Conservation (phyloP, 2,797 vertebrate genomes). For the Sebastes trivittatus region DNA sequence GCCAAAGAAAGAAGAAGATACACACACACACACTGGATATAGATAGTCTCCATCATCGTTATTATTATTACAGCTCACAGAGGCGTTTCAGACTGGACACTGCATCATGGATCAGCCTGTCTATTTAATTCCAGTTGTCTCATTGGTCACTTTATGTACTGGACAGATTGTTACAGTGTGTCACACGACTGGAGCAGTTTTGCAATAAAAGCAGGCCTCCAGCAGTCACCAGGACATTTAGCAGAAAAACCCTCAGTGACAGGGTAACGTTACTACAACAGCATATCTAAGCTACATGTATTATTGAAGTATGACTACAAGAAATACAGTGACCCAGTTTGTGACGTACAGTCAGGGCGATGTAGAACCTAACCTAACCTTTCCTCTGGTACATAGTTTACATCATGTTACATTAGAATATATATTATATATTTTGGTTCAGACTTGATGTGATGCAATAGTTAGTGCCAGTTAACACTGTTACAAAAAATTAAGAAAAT, state of each 20-base stretch:
- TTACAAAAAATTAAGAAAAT: background rate
- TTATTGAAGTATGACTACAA: background rate
- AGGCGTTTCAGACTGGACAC: background rate
- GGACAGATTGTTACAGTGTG: background rate
- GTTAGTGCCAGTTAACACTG: background rate
- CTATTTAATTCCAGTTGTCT: background rate
- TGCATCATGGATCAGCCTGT: too few relatives aligned
- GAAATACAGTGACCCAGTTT: background rate
- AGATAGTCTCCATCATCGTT: background rate
- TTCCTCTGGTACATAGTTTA: background rate
- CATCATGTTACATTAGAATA: background rate
- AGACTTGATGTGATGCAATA: background rate
- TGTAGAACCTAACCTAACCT: too few relatives aligned
- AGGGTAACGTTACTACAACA: background rate
- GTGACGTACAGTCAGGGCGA: background rate
- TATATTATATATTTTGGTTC: background rate
- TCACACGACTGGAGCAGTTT: slow-evolving; percentile 38
- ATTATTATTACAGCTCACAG: background rate
- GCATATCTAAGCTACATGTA: background rate
- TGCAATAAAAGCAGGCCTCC: slow-evolving; percentile 34
- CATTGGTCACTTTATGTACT: background rate
- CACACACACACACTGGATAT: background rate
- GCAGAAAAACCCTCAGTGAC: background rate
- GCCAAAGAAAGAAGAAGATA: too few relatives aligned
- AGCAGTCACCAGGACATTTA: background rate